phyloP scores from a whole-genome alignment of 2,888 invertebrate genomes.

The Andrena hattorfiana region DNA sequence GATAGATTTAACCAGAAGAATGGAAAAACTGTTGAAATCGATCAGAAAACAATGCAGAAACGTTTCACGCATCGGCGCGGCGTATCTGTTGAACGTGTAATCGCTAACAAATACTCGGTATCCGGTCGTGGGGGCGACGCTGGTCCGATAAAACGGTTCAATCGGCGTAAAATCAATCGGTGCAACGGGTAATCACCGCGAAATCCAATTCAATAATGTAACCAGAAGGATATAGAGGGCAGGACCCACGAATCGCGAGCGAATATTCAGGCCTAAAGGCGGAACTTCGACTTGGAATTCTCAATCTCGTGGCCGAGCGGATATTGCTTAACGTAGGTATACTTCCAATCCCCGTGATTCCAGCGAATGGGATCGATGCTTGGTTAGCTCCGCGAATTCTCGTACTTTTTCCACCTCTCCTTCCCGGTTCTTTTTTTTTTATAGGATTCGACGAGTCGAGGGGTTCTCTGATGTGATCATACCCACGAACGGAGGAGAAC shows the following conservation, averaged over 20 bases:
- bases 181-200: conserved; percentile 34
- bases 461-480: neutral
- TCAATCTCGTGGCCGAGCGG: conserved; percentile 27
- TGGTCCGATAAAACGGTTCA: conserved; percentile 36
- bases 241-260: conserved; percentile 3
- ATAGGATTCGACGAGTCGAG: neutral
- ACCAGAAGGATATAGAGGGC: conserved; percentile 26
- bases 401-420: neutral
- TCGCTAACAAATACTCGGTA: conserved; percentile 20
- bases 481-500: neutral
- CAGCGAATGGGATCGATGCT: conserved; percentile 7
- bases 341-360: conserved; percentile 6
- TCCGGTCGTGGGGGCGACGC: neutral
- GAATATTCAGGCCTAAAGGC: conserved; percentile 30
- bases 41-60: neutral
- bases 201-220: conserved; percentile 51
- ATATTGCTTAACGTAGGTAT: conserved; percentile 45
- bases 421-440: neutral
- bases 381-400: neutral
- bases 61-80: conserved; percentile 10
- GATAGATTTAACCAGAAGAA: too few species aligned
- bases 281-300: conserved; percentile 34
- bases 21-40: neutral
- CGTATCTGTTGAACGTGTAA: conserved; percentile 10
- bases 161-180: conserved; percentile 47